Base-by-base conservation (phyloP, 2,113 vertebrate genomes). In the Phalacrocorax brasilianus region DNA sequence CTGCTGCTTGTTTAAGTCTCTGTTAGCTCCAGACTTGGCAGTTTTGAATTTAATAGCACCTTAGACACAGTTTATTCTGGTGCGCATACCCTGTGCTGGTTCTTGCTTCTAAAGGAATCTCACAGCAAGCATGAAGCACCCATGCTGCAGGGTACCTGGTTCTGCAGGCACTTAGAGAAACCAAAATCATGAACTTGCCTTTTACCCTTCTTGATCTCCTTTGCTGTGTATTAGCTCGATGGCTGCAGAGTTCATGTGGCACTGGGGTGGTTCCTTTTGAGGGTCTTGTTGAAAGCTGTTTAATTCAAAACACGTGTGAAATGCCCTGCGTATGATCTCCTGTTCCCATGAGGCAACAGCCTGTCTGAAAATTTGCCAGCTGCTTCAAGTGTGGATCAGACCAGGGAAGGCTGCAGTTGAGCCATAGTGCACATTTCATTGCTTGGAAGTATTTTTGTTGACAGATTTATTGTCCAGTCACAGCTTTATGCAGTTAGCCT, bases 381-480 rank as follows among this genome's bases (percentile, higher is more conserved):
- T 32, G 47, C 66, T 93, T 86, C 1, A 8, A 42, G 56, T 86
- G 53, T 3, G 14, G 32, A 66, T 76, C 91, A 94, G 85, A 52
- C n/a, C 28, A 17, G 71, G 40, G 66, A 92, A 88, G 79, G 77
- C 71, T 95, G 53, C 83, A 59, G 28, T 11, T 89, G 71, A 83
- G 45, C 91, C 56, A 23, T 5, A 40, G 70, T 18, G 65, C 77
- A 42, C 14, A 14, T 73, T 91, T 89, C 87, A 83, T 92, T 89
- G 67, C 88, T 85, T 65, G 62, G 76, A 95, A 78, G 85, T 92
- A 76, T 85, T 94, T 92, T 73, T 86, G 82, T 78, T 88, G 95
- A 92, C 80, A 84, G 91, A 85, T 97, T 94, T 95, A 92, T 96
- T 89, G 77, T 68, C 85, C 67, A 68, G 73, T 75, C 74, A 65